These are phyloP conservation scores for Phaonia tiefii DNA, from an alignment of 2,888 invertebrate species.

Conservation along the genomic window DNA sequence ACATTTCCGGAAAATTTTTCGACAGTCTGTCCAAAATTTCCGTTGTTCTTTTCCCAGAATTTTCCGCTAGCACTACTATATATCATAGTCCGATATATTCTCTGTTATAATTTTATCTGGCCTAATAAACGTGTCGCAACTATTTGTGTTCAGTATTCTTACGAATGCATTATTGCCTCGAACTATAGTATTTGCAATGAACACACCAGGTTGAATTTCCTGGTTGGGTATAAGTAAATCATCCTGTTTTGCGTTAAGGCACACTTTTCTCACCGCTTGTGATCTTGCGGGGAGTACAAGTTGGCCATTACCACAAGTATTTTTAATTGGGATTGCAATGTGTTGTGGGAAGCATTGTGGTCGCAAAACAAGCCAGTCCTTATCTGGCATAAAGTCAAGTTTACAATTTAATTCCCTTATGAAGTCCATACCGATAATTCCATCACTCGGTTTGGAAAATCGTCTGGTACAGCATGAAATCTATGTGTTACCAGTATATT, in stretches of 20 bases:
- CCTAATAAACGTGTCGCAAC: constrained; percentile 23
- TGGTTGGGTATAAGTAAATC: constrained; percentile 15
- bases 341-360: background rate
- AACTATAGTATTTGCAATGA: no score
- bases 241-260: background rate
- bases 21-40: constrained; percentile 33
- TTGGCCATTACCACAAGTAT: background rate
- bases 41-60: constrained; percentile 20
- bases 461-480: no score
- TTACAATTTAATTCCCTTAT: background rate
- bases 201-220: constrained; percentile 6
- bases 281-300: constrained; percentile 26
- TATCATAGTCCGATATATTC: background rate
- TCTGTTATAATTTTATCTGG: background rate
- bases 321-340: constrained; percentile 24
- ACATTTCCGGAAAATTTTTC: constrained; percentile 41
- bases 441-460: no score
- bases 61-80: no score
- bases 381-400: no score
- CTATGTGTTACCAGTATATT: no score
- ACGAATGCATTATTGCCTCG: no score
- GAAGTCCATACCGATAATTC: constrained; percentile 23
- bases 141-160: no score
- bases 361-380: no score
- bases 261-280: constrained; percentile 21